These are phyloP conservation scores for Drosophila atroscutellata DNA, from an alignment of 2,888 invertebrate genomes.

Conservation along the genomic window DNA sequence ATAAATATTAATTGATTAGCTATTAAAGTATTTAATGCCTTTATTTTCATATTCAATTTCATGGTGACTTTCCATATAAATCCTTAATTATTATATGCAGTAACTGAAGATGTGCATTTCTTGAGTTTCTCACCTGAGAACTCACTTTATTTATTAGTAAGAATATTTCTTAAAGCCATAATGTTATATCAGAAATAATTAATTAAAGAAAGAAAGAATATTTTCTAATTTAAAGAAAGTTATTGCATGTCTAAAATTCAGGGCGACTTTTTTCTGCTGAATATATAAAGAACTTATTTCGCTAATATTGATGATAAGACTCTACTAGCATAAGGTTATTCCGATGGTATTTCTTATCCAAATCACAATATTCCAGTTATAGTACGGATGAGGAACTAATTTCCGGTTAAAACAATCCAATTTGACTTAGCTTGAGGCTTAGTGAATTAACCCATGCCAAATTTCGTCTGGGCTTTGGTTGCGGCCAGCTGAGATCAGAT, in stretches of 20 bases:
- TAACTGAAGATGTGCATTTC: neutral
- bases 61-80: neutral
- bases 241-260: rapidly evolving
- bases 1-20: neutral
- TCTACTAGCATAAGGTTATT: neutral
- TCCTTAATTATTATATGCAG: neutral
- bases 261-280: neutral
- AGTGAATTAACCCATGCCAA: neutral
- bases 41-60: neutral
- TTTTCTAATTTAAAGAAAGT: neutral
- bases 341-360: neutral
- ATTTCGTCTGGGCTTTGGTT: constrained; percentile 4
- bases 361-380: neutral
- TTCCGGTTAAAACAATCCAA: neutral
- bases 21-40: neutral
- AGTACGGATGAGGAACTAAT: neutral
- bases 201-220: neutral
- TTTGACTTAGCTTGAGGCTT: neutral
- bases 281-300: neutral
- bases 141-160: neutral
- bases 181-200: neutral
- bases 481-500: constrained; percentile 7
- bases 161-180: neutral
- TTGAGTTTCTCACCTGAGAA: no score
- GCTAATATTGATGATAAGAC: neutral